Evolutionary conservation across 2,797 vertebrate species (phyloP), one percentile per base, ranked within the genome.

Genomic region (Buceros bicornis): DNA sequence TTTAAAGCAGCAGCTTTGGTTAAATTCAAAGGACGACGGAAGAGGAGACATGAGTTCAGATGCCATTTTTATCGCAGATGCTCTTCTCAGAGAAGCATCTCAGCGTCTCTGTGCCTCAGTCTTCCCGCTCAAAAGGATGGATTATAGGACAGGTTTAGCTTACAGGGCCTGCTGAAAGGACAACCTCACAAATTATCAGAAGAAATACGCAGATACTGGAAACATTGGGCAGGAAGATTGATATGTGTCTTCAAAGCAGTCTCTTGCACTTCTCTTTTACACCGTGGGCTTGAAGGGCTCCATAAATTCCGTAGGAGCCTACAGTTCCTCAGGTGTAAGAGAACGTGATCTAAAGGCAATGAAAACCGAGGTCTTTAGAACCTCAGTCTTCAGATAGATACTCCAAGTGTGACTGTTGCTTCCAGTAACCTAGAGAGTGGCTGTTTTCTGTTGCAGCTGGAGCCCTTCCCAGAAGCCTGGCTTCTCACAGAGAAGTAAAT

Each of bases 341-440:
- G 54, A 47, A 42, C 7, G 0, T 2, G 24, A 45, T 29, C 53
- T 61, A 67, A 64, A 78, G 25, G 42, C 56, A 56, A 5, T 13
- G 50, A 25, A 24, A 78, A 10, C 6, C 14, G 47, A 28, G 45
- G 13, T 11, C 50, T 48, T 31, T 11, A 40, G 43, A 82, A 29
- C 17, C 35, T 40, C 35, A 14, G 19, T 25, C 45, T 43, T 57
- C 35, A 16, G 21, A 5, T 1, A 50, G 61, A n/a, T 25, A 20
- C 45, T 40, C 31, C 56, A 20, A 19, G 48, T 0, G 8, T 12
- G 57, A 20, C 56, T 8, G 12, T 15, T 1, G 1, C 13, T 42
- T 16, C 45, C 65, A 31, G 31, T 3, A 21, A 26, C n/a, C 28
- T 4, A 7, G n/a, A 26, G 48, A 40, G 45, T 0, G 1, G 21